phyloP scores from a whole-genome alignment of 2,113 vertebrate species.

The Pipa parva region DNA sequence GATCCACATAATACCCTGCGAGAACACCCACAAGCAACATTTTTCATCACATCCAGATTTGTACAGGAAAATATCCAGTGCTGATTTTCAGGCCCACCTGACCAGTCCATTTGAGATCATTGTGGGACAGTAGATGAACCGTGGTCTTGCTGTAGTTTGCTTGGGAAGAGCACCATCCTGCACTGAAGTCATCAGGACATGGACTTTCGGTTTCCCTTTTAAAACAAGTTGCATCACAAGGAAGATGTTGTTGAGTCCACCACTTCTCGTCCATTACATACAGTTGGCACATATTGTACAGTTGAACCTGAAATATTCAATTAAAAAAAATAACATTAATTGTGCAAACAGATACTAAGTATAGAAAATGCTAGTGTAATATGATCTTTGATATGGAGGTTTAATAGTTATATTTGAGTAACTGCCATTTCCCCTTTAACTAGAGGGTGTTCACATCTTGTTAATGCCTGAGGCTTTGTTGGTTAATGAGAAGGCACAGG shows the following conservation, averaged over 20 bases:
- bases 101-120: not conserved
- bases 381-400: not conserved
- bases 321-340: constrained; percentile 41
- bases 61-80: not conserved
- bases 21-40: not conserved
- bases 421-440: not conserved
- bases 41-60: not conserved
- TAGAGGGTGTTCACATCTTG: constrained; percentile 1
- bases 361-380: not conserved
- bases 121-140: constrained; percentile 5
- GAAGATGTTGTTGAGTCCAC: constrained; percentile 95
- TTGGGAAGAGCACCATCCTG: not conserved
- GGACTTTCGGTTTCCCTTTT: not conserved
- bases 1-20: not conserved
- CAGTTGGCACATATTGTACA: constrained; percentile 83
- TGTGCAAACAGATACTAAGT: not conserved
- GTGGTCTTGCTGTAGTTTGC: not conserved
- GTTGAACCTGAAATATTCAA: constrained; percentile 76
- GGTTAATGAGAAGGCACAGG: constrained; percentile 26
- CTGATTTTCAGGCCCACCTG: not conserved
- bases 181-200: not conserved
- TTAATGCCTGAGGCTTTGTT: constrained; percentile 18
- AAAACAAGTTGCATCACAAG: constrained; percentile 64
- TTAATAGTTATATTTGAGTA: not conserved
- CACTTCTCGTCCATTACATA: constrained; percentile 93